Percentiles rank a stretch among this genome's conserved stretches.
Evolutionary conservation across 2,113 vertebrate species (phyloP).

Genomic region (Lycaon pictus): DNA sequence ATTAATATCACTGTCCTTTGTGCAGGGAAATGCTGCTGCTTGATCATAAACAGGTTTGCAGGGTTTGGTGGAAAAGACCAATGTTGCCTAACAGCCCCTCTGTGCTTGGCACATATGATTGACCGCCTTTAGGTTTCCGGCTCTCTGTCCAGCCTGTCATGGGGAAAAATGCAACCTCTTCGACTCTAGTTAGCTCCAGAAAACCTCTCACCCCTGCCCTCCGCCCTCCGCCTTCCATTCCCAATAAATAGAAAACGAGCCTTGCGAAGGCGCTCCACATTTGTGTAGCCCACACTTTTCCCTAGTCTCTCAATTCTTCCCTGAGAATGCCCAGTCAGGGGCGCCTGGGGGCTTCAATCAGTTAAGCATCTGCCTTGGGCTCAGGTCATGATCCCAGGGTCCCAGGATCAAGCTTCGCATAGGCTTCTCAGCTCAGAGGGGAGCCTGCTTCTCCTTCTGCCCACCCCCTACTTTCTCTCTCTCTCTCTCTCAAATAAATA

Average conservation of each 20-base stretch:
- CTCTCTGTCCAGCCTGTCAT: conserved; percentile 23
- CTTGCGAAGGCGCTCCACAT: not conserved
- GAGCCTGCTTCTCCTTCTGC: too few relatives aligned
- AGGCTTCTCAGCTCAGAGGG: too few relatives aligned
- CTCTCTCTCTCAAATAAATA: too few relatives aligned
- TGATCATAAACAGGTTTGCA: conserved; percentile 63
- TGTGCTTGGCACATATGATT: conserved; percentile 41
- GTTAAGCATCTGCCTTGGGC: too few relatives aligned
- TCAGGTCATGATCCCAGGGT: too few relatives aligned
- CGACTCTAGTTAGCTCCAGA: conserved; percentile 37
- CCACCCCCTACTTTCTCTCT: too few relatives aligned
- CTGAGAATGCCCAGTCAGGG: not conserved
- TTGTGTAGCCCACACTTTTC: not conserved
- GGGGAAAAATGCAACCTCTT: conserved; percentile 37
- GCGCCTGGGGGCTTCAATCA: too few relatives aligned
- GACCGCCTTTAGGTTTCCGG: not conserved
- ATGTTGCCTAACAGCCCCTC: conserved; percentile 44
- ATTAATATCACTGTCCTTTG: conserved; percentile 54
- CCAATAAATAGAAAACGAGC: not conserved
- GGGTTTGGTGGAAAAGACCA: conserved; percentile 52
- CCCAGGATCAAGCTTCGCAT: too few relatives aligned
- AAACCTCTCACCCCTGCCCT: not conserved
- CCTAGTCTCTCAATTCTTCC: not conserved
- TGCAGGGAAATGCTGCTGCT: conserved; percentile 39
- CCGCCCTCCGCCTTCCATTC: not conserved